Evolutionary conservation across 2,888 invertebrate genomes (phyloP), one percentile per base, ranked within the genome.

Genomic region (Melangyna quadrimaculata): DNA sequence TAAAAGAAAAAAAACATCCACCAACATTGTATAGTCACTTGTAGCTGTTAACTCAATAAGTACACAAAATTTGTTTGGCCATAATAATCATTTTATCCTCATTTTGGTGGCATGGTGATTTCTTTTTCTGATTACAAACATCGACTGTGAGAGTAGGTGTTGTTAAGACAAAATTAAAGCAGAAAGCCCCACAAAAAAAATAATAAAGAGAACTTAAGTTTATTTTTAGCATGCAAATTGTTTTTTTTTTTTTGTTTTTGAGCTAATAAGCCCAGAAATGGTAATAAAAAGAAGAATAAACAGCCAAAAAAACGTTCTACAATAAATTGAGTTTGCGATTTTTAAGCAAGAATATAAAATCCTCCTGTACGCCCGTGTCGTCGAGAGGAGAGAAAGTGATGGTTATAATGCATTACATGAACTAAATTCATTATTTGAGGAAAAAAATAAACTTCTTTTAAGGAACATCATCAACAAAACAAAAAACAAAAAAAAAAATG

Each of bases 331-430:
- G 10, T 35, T 63, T 35, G 63, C 35, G 35, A 74, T 45, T 37
- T 37, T 45, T 29, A 63, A 29, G 3, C 9, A 40, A 61, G 5
- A 61, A 24, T n/a, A 17, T 51, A 70, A 70, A 74, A 72, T n/a
- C 71, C 45, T 45, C 29, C 43, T 12, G 43, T 59, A 48, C 12
- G 14, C 22, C 51, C 19, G 24, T 22, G 9, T n/a, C n/a, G n/a
- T n/a, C n/a, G n/a, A n/a, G 22, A 35, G 8, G 22, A 75, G 79
- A 84, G 83, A 84, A 84, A 84, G 83, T 79, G 82, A 22, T 75
- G 82, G 27, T 75, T 43, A 67, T 80, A 43, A 67, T 40, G 51
- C 61, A 73, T 69, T 73, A 73, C 73, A 70, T 83, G 78, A 63
- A 73, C 73, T 55, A 78, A 78, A 83, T 83, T 53, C 73, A 48